Evolutionary conservation across 1,140 invertebrate genomes (phyloP).

Genomic region (Diploscapter pachys): DNA sequence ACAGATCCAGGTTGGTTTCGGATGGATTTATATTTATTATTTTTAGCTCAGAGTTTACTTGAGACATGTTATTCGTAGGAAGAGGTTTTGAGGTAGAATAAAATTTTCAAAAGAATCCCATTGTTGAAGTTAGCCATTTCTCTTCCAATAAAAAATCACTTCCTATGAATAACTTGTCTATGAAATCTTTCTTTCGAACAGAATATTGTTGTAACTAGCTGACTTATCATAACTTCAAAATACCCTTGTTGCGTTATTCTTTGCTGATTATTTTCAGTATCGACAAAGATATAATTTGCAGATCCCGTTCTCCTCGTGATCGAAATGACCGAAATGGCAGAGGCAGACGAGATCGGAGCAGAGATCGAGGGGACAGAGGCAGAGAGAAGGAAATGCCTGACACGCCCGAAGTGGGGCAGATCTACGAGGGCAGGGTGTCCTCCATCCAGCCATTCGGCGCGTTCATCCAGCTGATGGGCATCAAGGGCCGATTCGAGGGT

Average conservation of each 20-base stretch:
- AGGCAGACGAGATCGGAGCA: constrained; percentile 51
- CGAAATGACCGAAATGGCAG: constrained; percentile 54
- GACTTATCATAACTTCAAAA: constrained; percentile 5
- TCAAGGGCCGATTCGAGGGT: constrained; percentile 82
- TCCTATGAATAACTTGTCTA: too few relatives aligned
- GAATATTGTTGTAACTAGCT: background rate
- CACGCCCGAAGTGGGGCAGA: constrained; percentile 67
- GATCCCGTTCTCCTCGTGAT: constrained; percentile 36
- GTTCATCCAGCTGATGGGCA: constrained; percentile 85
- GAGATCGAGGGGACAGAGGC: constrained; percentile 47
- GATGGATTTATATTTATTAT: too few relatives aligned
- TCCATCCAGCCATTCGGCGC: constrained; percentile 95
- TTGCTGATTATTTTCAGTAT: constrained; percentile 6
- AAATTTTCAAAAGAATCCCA: too few relatives aligned
- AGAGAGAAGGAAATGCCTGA: constrained; percentile 46
- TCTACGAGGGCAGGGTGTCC: constrained; percentile 88
- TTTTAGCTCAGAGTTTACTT: too few relatives aligned
- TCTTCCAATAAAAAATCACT: too few relatives aligned
- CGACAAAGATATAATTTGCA: constrained; percentile 11
- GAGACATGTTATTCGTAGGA: too few relatives aligned
- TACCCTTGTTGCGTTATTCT: background rate
- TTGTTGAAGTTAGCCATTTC: too few relatives aligned
- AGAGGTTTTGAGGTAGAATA: too few relatives aligned
- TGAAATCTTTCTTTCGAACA: too few relatives aligned
- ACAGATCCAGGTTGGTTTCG: background rate